Base-by-base conservation (phyloP, 2,113 vertebrate genomes). In the Falcunculus frontatus region DNA sequence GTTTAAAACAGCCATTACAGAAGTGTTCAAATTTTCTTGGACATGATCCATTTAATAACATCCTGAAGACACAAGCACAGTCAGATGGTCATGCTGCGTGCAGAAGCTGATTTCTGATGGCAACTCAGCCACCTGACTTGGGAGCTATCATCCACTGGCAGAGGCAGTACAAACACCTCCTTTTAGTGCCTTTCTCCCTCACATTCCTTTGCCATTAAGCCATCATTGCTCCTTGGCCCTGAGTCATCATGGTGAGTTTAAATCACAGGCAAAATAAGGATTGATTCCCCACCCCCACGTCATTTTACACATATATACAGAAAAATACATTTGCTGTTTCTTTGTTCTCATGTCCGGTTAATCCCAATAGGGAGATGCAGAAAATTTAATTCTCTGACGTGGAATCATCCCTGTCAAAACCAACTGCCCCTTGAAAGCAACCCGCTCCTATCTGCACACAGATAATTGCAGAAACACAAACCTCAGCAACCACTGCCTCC, bases 141-240 rank as follows among this genome's bases (percentile, higher is more conserved):
- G 64, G 9, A 89, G 29, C 26, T 57, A 16, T 11, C 1, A 7
- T 2, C 32, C 46, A 6, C 29, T 6, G 30, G 22, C 65, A 44
- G 18, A 50, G 19, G 16, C 30, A 41, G 16, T 8, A 49, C 7
- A 33, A 33, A n/a, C 0, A 0, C 11, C 22, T 20, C 0, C 2
- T 22, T 78, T 49, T 12, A 7, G 41, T 53, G 29, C 15, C 30
- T 16, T 42, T 11, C 27, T 72, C 25, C 62, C 25, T 72, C 49
- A 39, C 9, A 17, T 19, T 23, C 16, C 18, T 9, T 16, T 57
- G 49, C 25, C 49, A 41, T 18, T 4, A 17, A 52, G 9, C 11
- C 52, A 13, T 16, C 10, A 0, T 4, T 59, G 33, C n/a, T 87
- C 41, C 32, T 42, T 13, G 10, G 19, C 27, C 37, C 14, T 1